These are phyloP conservation scores for Notothenia coriiceps DNA, from an alignment of 2,113 vertebrate species.

Conservation along the genomic window DNA sequence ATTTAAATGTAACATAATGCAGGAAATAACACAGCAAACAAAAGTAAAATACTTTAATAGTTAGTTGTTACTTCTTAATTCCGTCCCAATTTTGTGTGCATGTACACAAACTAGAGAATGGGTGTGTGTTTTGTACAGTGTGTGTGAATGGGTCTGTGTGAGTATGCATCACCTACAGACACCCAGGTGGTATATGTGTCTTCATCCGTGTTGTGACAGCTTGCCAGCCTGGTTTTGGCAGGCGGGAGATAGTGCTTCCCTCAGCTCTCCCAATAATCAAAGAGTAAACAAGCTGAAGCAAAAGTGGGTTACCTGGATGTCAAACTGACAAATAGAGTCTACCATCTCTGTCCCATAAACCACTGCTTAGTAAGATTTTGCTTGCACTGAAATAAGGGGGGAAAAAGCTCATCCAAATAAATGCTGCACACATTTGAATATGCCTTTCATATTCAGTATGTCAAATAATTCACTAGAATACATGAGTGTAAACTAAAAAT, in stretches of 20 bases:
- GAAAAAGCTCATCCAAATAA: constrained; percentile 50
- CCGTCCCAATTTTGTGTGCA: neutral
- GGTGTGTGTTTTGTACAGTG: constrained; percentile 18
- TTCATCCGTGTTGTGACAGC: constrained; percentile 78
- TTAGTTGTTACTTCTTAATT: constrained; percentile 6
- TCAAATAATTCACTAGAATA: constrained; percentile 11
- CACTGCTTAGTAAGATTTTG: constrained; percentile 23
- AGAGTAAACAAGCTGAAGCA: constrained; percentile 73
- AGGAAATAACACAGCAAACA: neutral
- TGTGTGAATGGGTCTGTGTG: neutral
- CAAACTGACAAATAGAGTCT: constrained; percentile 74
- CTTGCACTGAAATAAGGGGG: constrained; percentile 45
- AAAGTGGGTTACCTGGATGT: constrained; percentile 83
- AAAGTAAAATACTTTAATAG: neutral
- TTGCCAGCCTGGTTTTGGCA: constrained; percentile 75
- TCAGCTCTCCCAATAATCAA: constrained; percentile 79
- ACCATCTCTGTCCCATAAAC: constrained; percentile 40
- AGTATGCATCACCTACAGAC: constrained; percentile 60
- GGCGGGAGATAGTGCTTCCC: constrained; percentile 72
- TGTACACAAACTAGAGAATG: constrained; percentile 2
- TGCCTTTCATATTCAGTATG: constrained; percentile 23
- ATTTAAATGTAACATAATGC: neutral
- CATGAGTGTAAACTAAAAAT: constrained; percentile 43
- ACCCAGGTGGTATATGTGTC: constrained; percentile 72
- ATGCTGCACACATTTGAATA: constrained; percentile 30